Evolutionary conservation across 2,797 vertebrate species (phyloP), one percentile per base, ranked within the genome.

Genomic region (Gallinago stenura): DNA sequence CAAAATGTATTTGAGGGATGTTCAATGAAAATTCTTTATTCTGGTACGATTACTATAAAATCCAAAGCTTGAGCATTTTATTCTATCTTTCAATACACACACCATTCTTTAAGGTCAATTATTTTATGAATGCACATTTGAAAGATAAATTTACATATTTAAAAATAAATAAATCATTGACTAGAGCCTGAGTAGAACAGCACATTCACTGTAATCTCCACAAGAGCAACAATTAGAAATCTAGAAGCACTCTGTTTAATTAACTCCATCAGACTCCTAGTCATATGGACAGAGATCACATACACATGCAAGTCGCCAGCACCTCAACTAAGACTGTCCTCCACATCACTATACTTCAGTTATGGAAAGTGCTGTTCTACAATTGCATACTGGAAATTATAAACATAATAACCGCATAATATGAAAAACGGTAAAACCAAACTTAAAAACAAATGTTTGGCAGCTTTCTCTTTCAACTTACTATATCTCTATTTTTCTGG

Each of bases 271-370:
- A 83, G 60, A 26, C 7, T n/a, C 15, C 20, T 4, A 78, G 62
- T 39, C 43, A 39, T 1, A 2, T 0, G 9, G 28, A 39, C 37
- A 69, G 24, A 60, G 48, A 70, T 15, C 33, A 3, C 48, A 35
- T 5, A 80, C 69, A 57, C 0, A 0, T 17, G 46, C 35, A 61
- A 79, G 26, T 57, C 13, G 4, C 3, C 2, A 1, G 24, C 15
- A 51, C 2, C 6, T 13, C 4, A 3, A 3, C 17, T 14, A 30
- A 39, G 53, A 45, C 0, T 30, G 56, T 31, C 24, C 46, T 79
- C 15, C 50, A 30, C 0, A 0, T 51, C 68, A 33, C 45, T 57
- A 58, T 66, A 41, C 31, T n/a, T 39, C 43, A 37, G 58, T 58
- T 54, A 35, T 2, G 18, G 37, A 13, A 78, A 48, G 17, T 16